Evolutionary conservation across 2,797 vertebrate species (phyloP).

Genomic region (Helostoma temminkii): DNA sequence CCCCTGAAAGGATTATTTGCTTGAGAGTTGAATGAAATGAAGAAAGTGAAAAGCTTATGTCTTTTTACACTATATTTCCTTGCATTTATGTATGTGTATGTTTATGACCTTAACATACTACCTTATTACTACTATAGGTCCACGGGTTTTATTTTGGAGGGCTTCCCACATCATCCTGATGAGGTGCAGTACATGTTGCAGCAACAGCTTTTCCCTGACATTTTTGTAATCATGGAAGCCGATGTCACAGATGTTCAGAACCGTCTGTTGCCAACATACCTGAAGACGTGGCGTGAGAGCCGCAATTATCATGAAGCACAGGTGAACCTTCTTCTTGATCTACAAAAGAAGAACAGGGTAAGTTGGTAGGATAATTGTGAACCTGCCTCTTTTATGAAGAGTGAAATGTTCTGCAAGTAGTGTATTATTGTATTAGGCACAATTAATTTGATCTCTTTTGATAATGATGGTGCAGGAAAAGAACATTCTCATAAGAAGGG

Average conservation of each 20-base stretch:
- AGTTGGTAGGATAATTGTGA: background rate
- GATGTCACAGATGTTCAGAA: constrained; percentile 83
- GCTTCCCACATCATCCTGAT: constrained; percentile 87
- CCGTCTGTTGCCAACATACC: constrained; percentile 84
- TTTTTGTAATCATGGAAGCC: constrained; percentile 82
- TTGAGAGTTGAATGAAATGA: background rate
- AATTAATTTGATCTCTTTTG: background rate
- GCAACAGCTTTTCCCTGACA: constrained; percentile 88
- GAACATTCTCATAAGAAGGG: constrained; percentile 86
- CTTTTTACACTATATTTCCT: background rate
- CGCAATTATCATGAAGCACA: constrained; percentile 72
- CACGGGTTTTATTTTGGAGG: constrained; percentile 94
- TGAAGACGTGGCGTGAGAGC: constrained; percentile 86
- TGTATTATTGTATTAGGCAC: background rate
- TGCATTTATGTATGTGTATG: background rate
- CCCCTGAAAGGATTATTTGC: background rate
- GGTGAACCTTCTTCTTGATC: constrained; percentile 78
- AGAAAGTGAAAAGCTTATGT: background rate
- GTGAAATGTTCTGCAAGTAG: background rate
- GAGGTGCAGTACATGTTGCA: constrained; percentile 88
- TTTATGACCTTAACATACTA: background rate
- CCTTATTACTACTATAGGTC: constrained; percentile 75
- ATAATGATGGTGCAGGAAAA: constrained; percentile 80
- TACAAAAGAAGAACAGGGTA: constrained; percentile 87
- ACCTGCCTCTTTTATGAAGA: background rate